phyloP scores from a whole-genome alignment of 2,888 invertebrate species.

The Chymomyza amoena region DNA sequence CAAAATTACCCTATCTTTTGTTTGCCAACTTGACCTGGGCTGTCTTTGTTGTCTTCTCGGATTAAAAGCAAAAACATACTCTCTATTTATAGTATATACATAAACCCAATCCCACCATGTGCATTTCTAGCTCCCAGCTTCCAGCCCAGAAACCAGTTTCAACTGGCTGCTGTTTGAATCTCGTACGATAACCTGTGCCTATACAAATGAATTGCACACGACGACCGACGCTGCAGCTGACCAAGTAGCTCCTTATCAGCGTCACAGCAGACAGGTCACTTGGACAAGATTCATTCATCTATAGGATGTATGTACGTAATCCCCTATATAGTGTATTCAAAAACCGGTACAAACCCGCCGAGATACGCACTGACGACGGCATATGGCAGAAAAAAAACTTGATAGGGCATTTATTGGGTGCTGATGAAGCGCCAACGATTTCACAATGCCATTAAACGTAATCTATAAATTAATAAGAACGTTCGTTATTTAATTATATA shows the following conservation, averaged over 20 bases:
- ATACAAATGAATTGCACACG: constrained; percentile 50
- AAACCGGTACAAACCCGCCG: constrained; percentile 26
- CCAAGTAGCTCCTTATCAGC: constrained; percentile 48
- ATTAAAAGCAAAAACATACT: neutral
- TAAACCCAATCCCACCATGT: neutral
- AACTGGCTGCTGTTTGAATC: constrained; percentile 42
- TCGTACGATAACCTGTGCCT: constrained; percentile 50
- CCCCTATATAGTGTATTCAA: constrained; percentile 11
- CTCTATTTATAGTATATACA: neutral
- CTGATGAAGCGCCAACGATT: constrained; percentile 15
- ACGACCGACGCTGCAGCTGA: constrained; percentile 20
- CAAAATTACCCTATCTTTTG: neutral
- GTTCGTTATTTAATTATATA: constrained; percentile 40
- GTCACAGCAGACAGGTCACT: neutral
- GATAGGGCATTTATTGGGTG: neutral
- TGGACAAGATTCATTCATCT: constrained; percentile 13
- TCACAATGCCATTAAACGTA: constrained; percentile 38
- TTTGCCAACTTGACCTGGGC: neutral
- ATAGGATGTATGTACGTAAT: neutral
- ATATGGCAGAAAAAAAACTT: neutral
- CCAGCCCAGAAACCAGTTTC: constrained; percentile 32
- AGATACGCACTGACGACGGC: constrained; percentile 32
- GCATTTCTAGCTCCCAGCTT: neutral
- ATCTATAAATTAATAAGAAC: constrained; percentile 40
- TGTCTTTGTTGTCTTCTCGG: neutral